Evolutionary conservation across 2,113 vertebrate species (phyloP).

Genomic region (Microcebus griseorufus): DNA sequence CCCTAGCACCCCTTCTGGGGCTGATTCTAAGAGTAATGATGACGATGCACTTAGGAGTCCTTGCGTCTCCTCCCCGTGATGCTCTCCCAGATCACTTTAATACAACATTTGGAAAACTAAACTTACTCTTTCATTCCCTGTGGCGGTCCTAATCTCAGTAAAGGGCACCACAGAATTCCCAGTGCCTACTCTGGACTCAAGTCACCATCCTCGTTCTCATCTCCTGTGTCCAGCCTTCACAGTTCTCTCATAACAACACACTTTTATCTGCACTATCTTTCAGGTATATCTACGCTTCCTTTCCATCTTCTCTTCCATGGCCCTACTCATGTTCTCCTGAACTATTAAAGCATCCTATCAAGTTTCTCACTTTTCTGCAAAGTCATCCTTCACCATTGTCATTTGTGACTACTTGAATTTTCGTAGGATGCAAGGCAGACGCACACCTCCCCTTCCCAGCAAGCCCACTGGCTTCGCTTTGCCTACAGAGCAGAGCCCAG

Average conservation of each 20-base stretch:
- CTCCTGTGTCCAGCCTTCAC: not conserved
- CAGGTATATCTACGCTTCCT: rapidly evolving
- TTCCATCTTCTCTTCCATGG: not conserved
- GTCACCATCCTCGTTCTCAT: not conserved
- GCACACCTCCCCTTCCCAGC: not conserved
- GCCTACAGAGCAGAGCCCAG: not conserved
- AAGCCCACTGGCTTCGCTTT: not conserved
- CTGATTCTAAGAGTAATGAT: not conserved
- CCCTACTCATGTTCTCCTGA: not conserved
- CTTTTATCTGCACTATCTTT: not conserved
- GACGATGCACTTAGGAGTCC: not conserved
- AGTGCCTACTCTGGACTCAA: not conserved
- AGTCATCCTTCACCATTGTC: not conserved
- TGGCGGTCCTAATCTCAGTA: not conserved
- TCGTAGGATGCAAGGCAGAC: not conserved
- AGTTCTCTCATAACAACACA: not conserved
- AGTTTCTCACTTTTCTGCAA: not conserved
- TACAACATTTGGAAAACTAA: not conserved
- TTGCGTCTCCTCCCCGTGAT: not conserved
- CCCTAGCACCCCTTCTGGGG: not conserved
- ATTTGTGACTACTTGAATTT: not conserved
- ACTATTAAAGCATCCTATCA: not conserved
- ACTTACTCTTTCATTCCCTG: not conserved
- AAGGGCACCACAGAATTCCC: rapidly evolving
- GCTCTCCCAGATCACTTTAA: not conserved